These are phyloP conservation scores for Eledona agricola DNA, from an alignment of 2,888 invertebrate genomes.

Conservation along the genomic window DNA sequence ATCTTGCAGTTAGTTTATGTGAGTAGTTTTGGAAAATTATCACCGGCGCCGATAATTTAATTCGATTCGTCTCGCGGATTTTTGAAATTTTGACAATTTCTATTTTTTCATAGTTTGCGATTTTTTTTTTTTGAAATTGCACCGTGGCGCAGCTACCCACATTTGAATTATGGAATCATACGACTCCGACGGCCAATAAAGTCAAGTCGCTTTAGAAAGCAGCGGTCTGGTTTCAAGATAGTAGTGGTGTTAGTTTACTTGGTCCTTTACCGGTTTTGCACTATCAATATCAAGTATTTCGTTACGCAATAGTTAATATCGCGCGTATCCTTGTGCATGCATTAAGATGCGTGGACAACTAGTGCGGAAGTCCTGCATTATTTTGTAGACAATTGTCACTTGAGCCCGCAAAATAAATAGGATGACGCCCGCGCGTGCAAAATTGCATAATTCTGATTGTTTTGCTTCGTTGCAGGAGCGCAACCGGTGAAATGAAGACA, in stretches of 20 bases:
- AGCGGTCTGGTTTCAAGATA: conserved; percentile 28
- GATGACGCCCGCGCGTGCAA: conserved; percentile 36
- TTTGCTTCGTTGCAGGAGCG: conserved; percentile 45
- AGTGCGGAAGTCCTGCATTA: conserved; percentile 56
- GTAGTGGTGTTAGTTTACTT: conserved; percentile 5
- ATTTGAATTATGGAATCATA: conserved; percentile 50
- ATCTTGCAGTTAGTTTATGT: conserved; percentile 18
- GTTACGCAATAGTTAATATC: conserved; percentile 27
- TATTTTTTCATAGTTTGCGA: background rate
- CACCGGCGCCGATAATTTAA: no score
- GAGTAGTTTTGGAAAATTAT: conserved; percentile 9
- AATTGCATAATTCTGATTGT: conserved; percentile 29
- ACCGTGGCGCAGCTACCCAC: conserved; percentile 38
- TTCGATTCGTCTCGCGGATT: no score
- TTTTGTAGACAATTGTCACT: conserved; percentile 48
- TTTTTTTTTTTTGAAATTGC: conserved; percentile 9
- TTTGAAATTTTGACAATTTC: no score
- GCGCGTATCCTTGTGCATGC: conserved; percentile 44
- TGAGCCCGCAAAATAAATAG: conserved; percentile 44
- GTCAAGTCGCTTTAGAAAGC: conserved; percentile 46
- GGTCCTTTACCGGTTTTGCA: conserved; percentile 20
- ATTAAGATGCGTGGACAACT: conserved; percentile 46
- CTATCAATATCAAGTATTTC: no score
- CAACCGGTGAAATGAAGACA: conserved; percentile 44
- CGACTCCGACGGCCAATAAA: conserved; percentile 44